phyloP scores from a whole-genome alignment of 1,140 invertebrate genomes.

The Drosophila lowei region DNA sequence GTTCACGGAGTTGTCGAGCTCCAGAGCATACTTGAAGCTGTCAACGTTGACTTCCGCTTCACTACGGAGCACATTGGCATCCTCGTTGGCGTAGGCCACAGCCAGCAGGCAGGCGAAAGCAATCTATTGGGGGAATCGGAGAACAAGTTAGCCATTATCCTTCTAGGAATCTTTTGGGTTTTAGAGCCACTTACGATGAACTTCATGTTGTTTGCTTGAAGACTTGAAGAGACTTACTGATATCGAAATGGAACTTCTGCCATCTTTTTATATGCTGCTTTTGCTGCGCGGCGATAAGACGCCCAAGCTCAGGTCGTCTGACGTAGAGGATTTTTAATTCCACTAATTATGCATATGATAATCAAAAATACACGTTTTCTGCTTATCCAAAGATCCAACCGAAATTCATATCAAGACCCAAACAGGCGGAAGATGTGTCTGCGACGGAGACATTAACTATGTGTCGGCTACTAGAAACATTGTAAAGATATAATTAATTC shows the following conservation, averaged over 20 bases:
- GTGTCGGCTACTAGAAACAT: constrained; percentile 42
- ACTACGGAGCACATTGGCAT: constrained; percentile 40
- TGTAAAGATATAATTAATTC: constrained; percentile 54
- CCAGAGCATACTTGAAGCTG: constrained; percentile 83
- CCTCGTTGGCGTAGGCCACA: constrained; percentile 58
- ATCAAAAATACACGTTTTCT: constrained; percentile 48
- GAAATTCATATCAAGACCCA: constrained; percentile 5
- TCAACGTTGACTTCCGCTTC: constrained; percentile 49
- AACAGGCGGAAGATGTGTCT: constrained; percentile 43
- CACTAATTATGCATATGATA: constrained; percentile 67
- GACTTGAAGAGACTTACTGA: constrained; percentile 67
- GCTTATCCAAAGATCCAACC: constrained; percentile 15
- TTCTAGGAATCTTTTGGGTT: not conserved
- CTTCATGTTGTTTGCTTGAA: constrained; percentile 72
- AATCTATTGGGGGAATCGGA: constrained; percentile 34
- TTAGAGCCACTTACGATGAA: constrained; percentile 64
- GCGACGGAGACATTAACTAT: constrained; percentile 40
- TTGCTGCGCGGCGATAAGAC: constrained; percentile 14
- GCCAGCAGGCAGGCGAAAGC: constrained; percentile 69
- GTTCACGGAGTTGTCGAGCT: constrained; percentile 91
- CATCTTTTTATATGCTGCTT: constrained; percentile 56
- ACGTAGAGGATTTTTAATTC: constrained; percentile 41
- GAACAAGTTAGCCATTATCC: constrained; percentile 6
- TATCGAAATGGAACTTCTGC: constrained; percentile 19
- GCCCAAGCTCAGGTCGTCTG: constrained; percentile 35